A percentile compares a stretch with the other conserved stretches of the same genome.
Evolutionary conservation across 2,888 invertebrate genomes (phyloP).

Genomic region (Eustalomyia histrio): DNA sequence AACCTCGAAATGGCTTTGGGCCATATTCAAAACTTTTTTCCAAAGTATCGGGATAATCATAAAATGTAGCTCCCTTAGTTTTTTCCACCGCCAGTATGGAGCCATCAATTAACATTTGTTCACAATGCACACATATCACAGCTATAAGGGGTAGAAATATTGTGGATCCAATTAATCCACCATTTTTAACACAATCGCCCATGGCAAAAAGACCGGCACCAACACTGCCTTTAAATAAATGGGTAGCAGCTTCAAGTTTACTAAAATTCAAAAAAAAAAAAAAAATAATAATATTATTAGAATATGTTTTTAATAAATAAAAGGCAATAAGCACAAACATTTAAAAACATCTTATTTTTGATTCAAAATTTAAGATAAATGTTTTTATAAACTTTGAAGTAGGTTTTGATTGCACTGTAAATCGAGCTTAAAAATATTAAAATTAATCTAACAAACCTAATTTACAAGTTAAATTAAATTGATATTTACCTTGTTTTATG

Average conservation of each 20-base stretch:
- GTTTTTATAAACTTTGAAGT: too few species aligned
- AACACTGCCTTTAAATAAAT: slow-evolving; percentile 95
- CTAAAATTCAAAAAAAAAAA: slow-evolving; percentile 80
- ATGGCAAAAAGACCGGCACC: slow-evolving; percentile 97
- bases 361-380: too few species aligned
- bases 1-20: slow-evolving; percentile 82
- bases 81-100: slow-evolving; percentile 72
- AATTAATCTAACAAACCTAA: neutral
- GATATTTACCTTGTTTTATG: slow-evolving; percentile 69
- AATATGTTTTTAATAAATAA: too few species aligned
- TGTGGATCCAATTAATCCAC: slow-evolving; percentile 91
- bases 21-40: slow-evolving; percentile 89
- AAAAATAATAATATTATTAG: too few species aligned
- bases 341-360: too few species aligned
- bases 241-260: slow-evolving; percentile 91
- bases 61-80: slow-evolving; percentile 80
- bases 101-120: slow-evolving; percentile 87
- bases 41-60: slow-evolving; percentile 90
- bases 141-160: slow-evolving; percentile 90
- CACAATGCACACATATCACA: slow-evolving; percentile 94
- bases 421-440: neutral
- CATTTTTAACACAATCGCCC: slow-evolving; percentile 95
- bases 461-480: neutral
- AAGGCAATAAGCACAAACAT: too few species aligned
- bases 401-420: too few species aligned